phyloP scores from a whole-genome alignment of 2,113 vertebrate species.

The Triplophysa siluroides region DNA sequence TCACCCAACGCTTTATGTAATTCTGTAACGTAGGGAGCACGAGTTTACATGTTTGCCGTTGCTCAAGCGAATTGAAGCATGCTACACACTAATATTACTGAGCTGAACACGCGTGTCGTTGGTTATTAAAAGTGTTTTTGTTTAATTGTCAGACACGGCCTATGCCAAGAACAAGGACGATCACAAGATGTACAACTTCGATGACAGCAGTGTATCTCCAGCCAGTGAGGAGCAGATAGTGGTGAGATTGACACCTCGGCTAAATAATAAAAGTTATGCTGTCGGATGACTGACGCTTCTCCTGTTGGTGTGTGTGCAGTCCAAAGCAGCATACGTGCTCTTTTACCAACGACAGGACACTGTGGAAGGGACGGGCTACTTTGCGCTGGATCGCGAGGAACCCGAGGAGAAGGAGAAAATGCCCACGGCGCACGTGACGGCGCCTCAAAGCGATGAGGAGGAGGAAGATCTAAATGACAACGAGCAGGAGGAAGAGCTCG shows the following conservation, averaged over 20 bases:
- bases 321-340: conserved; percentile 96
- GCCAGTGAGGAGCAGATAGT: conserved; percentile 95
- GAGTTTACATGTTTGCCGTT: no score
- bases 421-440: conserved; percentile 43
- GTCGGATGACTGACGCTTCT: background rate
- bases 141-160: conserved; percentile 83
- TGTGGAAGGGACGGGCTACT: conserved; percentile 94
- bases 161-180: conserved; percentile 97
- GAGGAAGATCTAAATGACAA: conserved; percentile 78
- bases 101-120: no score
- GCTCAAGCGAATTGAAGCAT: no score
- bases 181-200: conserved; percentile 96
- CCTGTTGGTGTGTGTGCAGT: conserved; percentile 71
- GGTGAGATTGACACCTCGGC: conserved; percentile 76
- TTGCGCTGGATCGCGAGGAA: conserved; percentile 88
- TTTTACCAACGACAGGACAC: conserved; percentile 98
- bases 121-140: no score
- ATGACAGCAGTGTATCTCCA: conserved; percentile 94
- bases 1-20: no score
- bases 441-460: conserved; percentile 74
- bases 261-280: background rate
- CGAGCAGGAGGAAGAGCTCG: conserved; percentile 73
- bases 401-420: conserved; percentile 78
- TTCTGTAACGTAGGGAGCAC: no score
- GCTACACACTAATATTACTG: no score